phyloP scores from a whole-genome alignment of 1,140 invertebrate genomes.

The Apis dorsata region DNA sequence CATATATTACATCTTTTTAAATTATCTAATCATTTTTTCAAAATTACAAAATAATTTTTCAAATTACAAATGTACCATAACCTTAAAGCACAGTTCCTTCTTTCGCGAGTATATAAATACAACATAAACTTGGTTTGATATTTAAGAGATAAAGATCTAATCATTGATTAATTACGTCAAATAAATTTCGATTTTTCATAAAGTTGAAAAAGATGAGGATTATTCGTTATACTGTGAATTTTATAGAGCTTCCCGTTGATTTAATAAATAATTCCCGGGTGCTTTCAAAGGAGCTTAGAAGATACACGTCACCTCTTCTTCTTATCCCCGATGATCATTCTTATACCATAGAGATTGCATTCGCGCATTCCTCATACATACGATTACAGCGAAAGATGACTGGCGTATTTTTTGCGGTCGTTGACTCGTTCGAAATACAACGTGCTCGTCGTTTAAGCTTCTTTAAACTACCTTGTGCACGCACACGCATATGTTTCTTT shows the following conservation, averaged over 20 bases:
- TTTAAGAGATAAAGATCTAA: background rate
- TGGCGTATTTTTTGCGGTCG: slow-evolving; percentile 37
- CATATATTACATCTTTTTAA: too few species aligned
- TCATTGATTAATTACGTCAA: slow-evolving; percentile 1
- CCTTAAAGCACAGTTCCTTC: background rate
- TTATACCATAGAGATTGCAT: slow-evolving; percentile 21
- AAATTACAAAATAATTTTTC: too few species aligned
- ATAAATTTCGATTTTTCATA: slow-evolving; percentile 24
- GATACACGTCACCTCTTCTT: slow-evolving; percentile 6
- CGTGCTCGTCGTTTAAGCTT: slow-evolving; percentile 26
- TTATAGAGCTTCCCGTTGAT: slow-evolving; percentile 22
- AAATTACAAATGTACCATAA: too few species aligned
- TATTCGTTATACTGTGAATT: slow-evolving; percentile 12
- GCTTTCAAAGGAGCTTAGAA: slow-evolving; percentile 20
- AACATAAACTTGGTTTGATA: background rate
- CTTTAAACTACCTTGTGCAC: slow-evolving; percentile 16
- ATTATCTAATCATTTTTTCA: too few species aligned
- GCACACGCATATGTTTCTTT: background rate
- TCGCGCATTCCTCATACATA: slow-evolving; percentile 15
- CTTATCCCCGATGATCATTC: slow-evolving; percentile 30
- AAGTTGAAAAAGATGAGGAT: background rate
- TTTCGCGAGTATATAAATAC: background rate
- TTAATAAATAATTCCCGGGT: slow-evolving; percentile 27
- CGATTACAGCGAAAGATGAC: slow-evolving; percentile 36
- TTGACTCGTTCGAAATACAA: slow-evolving; percentile 34